A percentile compares a stretch with the other conserved stretches of the same genome.
These are phyloP conservation scores for Creontiades dilutus DNA, from an alignment of 2,888 invertebrate genomes.

Conservation along the genomic window DNA sequence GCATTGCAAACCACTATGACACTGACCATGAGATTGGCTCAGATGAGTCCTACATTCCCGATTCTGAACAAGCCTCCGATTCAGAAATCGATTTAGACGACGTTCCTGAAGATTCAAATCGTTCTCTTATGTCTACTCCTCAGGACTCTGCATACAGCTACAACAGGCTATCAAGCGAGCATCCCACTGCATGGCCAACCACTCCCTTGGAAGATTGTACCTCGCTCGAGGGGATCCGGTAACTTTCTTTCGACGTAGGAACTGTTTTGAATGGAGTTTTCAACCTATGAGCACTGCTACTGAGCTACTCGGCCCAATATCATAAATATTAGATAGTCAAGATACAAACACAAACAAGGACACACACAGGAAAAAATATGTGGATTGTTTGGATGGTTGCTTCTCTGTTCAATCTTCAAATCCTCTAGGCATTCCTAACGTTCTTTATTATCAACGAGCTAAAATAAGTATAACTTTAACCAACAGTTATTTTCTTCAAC, in stretches of 20 bases:
- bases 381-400: not conserved
- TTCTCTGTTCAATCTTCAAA: slow-evolving; percentile 63
- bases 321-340: not conserved
- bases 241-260: not conserved
- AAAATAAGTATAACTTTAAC: slow-evolving; percentile 56
- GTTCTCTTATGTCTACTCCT: too few relatives aligned
- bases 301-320: not conserved
- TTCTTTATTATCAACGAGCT: slow-evolving; percentile 42
- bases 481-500: too few relatives aligned
- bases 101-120: too few relatives aligned
- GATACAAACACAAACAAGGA: slow-evolving; percentile 25
- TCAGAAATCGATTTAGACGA: too few relatives aligned
- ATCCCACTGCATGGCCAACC: not conserved
- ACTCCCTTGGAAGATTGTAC: slow-evolving; percentile 21
- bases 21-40: too few relatives aligned
- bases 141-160: slow-evolving; percentile 22
- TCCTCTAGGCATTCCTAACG: slow-evolving; percentile 34
- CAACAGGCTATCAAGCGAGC: not conserved
- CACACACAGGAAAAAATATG: not conserved
- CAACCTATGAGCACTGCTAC: not conserved
- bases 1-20: too few relatives aligned
- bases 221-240: not conserved
- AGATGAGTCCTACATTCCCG: too few relatives aligned
- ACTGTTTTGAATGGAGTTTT: slow-evolving; percentile 15
- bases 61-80: too few relatives aligned